Evolutionary conservation across 2,888 invertebrate species (phyloP), one percentile per base, ranked within the genome.

Genomic region (Scaptodrosophila latifasciaeformis): DNA sequence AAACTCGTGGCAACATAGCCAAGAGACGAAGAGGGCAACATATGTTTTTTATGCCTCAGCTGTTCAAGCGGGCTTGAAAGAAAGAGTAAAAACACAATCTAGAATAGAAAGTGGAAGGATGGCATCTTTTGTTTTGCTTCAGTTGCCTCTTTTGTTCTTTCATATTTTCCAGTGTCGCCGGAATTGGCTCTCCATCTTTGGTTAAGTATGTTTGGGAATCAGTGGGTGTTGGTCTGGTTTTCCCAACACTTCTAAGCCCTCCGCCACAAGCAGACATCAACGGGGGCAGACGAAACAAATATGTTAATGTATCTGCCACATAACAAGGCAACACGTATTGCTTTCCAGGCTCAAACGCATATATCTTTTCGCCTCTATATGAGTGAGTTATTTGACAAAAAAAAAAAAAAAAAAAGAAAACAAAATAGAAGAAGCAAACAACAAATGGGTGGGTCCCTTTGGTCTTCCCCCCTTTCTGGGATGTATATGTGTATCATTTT

Each of bases 41-140:
- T 76, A 81, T 76, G 75, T 76, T 76, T 76, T 76, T 76, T 76
- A 76, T 81, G 75, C 75, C 79, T 76, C 58, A 81, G 64, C 76
- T 68, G 79, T 75, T 62, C 81, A 68, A 81, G 55, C 57, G 39
- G 47, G 45, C 19, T 27, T 19, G 18, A 29, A 43, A 21, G 12
- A 18, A 10, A 37, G 7, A 9, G 19, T 29, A 24, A 13, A 1
- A 2, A 18, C 17, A 7, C 24, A 3, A 24, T 3, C 17, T 17
- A 17, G 37, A 4, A 37, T 2, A 15, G 17, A 2, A 37, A 13
- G 2, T n/a, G n/a, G 6, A 10, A 10, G 6, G 31, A 10, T 2
- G 18, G 15, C 21, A 10, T 39, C 31, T 21, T 52, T 65, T 65
- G 59, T 56, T 56, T 59, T 42, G 39, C 7, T 39, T 57, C 53